phyloP scores from a whole-genome alignment of 2,113 vertebrate species.

The Cheilinus undulatus region DNA sequence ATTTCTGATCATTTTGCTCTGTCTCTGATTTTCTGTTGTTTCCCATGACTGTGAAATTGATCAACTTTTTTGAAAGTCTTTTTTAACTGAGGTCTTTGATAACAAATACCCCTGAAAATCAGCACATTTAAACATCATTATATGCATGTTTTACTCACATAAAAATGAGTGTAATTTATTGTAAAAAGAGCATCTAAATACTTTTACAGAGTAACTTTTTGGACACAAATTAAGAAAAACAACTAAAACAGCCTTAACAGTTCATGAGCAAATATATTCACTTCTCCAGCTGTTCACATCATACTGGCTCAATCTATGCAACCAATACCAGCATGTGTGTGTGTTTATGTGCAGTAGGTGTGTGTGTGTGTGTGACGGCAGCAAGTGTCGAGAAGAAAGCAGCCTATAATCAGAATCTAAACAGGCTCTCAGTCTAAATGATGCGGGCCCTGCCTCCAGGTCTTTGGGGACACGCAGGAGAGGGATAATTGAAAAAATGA shows the following conservation, averaged over 20 bases:
- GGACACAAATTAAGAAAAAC: neutral
- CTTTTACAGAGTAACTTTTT: no score
- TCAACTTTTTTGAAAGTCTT: no score
- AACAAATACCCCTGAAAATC: no score
- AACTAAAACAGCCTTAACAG: neutral
- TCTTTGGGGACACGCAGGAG: slow-evolving; percentile 71
- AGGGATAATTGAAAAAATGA: slow-evolving; percentile 88
- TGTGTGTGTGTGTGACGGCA: slow-evolving; percentile 20
- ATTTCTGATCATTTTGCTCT: no score
- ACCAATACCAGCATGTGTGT: slow-evolving; percentile 8
- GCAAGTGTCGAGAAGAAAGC: slow-evolving; percentile 67
- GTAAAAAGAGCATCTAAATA: slow-evolving; percentile 50
- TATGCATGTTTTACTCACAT: no score
- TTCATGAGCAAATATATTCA: slow-evolving; percentile 45
- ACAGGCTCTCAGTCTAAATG: slow-evolving; percentile 84
- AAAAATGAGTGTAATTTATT: neutral
- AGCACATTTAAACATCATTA: no score
- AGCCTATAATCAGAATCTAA: slow-evolving; percentile 84
- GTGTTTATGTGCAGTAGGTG: slow-evolving; percentile 27
- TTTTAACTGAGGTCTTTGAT: no score
- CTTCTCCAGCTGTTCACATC: slow-evolving; percentile 46
- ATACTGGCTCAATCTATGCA: slow-evolving; percentile 34
- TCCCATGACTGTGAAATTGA: no score
- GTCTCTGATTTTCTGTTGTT: no score
- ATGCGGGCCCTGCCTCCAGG: slow-evolving; percentile 73